phyloP scores from a whole-genome alignment of 2,113 vertebrate species.

The Channa maculata region DNA sequence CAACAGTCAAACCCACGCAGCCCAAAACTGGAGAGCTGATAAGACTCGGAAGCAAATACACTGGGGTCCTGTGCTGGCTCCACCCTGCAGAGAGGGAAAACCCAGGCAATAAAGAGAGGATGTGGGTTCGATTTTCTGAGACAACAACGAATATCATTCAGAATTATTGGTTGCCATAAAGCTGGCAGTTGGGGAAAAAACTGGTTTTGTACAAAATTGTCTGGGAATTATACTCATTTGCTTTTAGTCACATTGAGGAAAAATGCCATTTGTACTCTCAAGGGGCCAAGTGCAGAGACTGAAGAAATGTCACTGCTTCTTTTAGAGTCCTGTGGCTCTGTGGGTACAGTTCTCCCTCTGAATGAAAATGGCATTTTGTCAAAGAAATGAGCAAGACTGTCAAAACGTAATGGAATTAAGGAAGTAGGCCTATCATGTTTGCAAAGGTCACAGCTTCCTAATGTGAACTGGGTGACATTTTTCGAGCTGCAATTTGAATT shows the following conservation, averaged over 20 bases:
- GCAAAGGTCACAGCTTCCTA: background rate
- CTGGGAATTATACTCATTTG: background rate
- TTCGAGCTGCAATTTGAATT: background rate
- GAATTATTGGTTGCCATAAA: background rate
- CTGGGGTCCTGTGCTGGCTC: background rate
- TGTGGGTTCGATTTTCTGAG: no score
- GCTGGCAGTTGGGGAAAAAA: background rate
- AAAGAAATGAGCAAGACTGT: background rate
- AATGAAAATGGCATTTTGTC: constrained; percentile 6
- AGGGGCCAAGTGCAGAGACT: background rate
- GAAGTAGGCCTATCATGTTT: background rate
- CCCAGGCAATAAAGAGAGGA: no score
- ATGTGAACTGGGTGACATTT: background rate
- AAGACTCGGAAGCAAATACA: constrained; percentile 25
- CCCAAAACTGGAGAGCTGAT: constrained; percentile 10
- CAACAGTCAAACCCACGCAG: constrained; percentile 43
- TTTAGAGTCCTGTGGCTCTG: background rate
- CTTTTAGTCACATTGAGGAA: background rate
- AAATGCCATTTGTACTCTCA: background rate
- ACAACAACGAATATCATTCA: no score
- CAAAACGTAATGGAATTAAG: background rate
- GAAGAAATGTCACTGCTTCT: constrained; percentile 10
- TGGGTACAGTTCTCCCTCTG: background rate
- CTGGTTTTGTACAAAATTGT: no score
- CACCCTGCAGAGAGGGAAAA: constrained; percentile 6